A percentile compares a stretch with the other conserved stretches of the same genome.
Conservation (phyloP, 2,113 vertebrate species). For the Hemibagrus wyckioides region DNA sequence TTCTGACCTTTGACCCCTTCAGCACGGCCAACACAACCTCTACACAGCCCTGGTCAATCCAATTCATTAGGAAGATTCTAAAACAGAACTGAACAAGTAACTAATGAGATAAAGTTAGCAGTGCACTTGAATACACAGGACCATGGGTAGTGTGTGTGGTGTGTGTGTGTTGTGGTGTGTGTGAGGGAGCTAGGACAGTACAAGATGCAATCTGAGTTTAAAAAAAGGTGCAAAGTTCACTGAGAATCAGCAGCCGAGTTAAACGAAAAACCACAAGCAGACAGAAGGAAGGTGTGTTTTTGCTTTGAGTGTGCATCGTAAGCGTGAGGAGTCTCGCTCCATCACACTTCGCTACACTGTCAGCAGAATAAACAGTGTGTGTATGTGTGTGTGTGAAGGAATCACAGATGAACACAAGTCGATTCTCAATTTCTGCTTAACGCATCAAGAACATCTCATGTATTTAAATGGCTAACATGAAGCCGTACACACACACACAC, state of each 20-base stretch:
- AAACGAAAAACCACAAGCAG: background rate
- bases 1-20: background rate
- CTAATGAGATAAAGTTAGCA: background rate
- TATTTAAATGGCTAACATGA: background rate
- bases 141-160: background rate
- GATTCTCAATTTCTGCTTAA: background rate
- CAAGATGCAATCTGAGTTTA: background rate
- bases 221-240: constrained; percentile 24
- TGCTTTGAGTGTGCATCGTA: background rate
- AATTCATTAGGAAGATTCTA: background rate
- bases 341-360: background rate
- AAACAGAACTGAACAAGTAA: background rate
- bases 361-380: background rate
- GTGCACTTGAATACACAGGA: background rate
- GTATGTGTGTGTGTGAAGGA: background rate
- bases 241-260: background rate
- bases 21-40: background rate
- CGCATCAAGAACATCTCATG: background rate
- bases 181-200: background rate
- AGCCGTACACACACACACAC: background rate
- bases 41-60: background rate
- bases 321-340: background rate
- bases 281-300: background rate
- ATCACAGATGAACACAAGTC: background rate
- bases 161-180: background rate